Conservation (phyloP, 2,113 vertebrate genomes). For the Vulpes ferrilata region DNA sequence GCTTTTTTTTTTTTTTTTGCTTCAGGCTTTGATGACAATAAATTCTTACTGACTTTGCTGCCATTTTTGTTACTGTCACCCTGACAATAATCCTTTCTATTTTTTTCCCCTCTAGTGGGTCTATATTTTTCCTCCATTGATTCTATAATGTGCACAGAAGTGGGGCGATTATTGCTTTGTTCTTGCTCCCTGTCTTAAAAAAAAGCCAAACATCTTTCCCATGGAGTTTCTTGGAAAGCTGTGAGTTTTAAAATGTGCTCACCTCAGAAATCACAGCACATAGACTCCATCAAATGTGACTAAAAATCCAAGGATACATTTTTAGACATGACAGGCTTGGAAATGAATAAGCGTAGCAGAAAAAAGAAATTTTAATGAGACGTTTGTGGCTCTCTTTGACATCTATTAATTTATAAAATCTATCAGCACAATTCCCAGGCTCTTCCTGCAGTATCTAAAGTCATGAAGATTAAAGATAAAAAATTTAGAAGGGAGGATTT, state of each 20-base stretch:
- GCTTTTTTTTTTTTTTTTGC: no score
- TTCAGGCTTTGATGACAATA: background rate
- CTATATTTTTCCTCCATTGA: background rate
- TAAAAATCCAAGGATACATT: slow-evolving; percentile 58
- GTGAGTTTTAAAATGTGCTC: slow-evolving; percentile 33
- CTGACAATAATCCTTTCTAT: background rate
- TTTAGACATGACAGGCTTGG: slow-evolving; percentile 72
- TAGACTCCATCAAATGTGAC: slow-evolving; percentile 12
- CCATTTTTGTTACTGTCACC: background rate
- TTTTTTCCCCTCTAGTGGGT: background rate
- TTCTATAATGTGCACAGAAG: background rate
- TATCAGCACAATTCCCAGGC: slow-evolving; percentile 46
- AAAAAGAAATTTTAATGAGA: slow-evolving; percentile 77
- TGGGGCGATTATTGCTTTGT: background rate
- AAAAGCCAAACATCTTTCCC: background rate
- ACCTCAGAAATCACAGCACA: slow-evolving; percentile 49
- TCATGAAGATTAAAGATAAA: slow-evolving; percentile 52
- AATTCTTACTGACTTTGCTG: background rate
- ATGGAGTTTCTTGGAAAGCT: slow-evolving; percentile 22
- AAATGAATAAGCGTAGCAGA: slow-evolving; percentile 71
- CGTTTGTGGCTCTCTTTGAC: slow-evolving; percentile 76
- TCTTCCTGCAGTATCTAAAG: slow-evolving; percentile 21
- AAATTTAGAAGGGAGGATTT: slow-evolving; percentile 78
- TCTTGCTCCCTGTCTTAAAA: background rate
- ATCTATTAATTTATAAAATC: slow-evolving; percentile 71